phyloP scores from a whole-genome alignment of 1,140 invertebrate species.

The Belonocnema kinseyi region DNA sequence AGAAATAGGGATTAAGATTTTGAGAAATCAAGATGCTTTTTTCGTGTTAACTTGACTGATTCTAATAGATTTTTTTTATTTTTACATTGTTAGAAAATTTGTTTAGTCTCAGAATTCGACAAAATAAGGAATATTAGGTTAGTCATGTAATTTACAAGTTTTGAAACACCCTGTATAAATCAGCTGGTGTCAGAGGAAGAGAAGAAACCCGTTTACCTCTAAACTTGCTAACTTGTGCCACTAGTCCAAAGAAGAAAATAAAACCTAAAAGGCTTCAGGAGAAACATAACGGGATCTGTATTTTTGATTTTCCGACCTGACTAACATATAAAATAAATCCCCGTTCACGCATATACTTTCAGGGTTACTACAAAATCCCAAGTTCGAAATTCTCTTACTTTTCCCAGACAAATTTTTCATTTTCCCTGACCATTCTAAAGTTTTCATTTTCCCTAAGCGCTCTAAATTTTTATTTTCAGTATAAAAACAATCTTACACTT shows the following conservation, averaged over 20 bases:
- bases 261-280: constrained; percentile 31
- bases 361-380: no score
- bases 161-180: constrained; percentile 19
- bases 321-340: background rate
- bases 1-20: no score
- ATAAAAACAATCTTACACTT: no score
- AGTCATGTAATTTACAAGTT: constrained; percentile 7
- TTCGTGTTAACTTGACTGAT: no score
- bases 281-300: constrained; percentile 36
- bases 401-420: no score
- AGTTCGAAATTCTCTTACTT: no score
- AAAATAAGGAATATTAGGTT: background rate
- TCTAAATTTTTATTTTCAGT: no score
- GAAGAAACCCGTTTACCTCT: constrained; percentile 68
- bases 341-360: no score
- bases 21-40: no score
- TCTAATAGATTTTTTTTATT: no score
- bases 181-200: constrained; percentile 36
- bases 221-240: constrained; percentile 50
- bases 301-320: constrained; percentile 45
- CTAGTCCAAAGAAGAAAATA: constrained; percentile 21
- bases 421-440: no score
- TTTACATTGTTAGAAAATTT: background rate
- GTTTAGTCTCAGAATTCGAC: background rate
- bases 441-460: no score